Evolutionary conservation across 2,113 vertebrate species (phyloP), one percentile per base, ranked within the genome.

Genomic region (Xyliphius kryptos): DNA sequence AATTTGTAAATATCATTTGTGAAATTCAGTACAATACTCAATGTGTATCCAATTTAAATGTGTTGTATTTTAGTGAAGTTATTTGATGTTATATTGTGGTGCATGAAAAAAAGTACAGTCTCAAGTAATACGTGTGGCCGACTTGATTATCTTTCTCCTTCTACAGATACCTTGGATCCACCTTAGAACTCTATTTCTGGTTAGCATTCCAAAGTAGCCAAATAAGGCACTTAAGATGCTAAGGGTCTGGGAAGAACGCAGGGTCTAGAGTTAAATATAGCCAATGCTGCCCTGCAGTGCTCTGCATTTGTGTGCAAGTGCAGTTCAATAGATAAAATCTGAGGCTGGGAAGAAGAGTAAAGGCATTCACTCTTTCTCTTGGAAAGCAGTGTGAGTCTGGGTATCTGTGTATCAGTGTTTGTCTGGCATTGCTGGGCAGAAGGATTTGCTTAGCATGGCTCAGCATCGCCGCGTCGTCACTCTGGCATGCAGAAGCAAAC

Each of bases 201-300:
- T 58, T 56, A 49, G 44, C 72, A 72, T 72, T 66, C 69, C 63
- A 57, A 40, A 54, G 58, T 32, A 56, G 50, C 75, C 75, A 74
- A 76, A 76, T 74, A 78, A 74, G 76, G 76, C 46, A 44, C 46
- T 57, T 65, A 43, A 74, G 66, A 62, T 47, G 50, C 58, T 64
- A 68, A 49, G 62, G 17, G 61, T 40, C 38, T 48, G n/a, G 49
- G 73, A 69, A 61, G 58, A 36, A 22, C 55, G 43, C 43, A 40
- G 36, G 22, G 44, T 69, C 62, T 32, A 60, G 43, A 63, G 74
- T 71, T 74, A 78, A 70, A 71, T 76, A 78, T 76, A 76, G n/a
- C n/a, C n/a, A n/a, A n/a, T n/a, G n/a, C 26, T 46, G 38, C 38
- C 17, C 50, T 61, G 60, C 36, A 59, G 55, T 9, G 50, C 70